Evolutionary conservation across 1,140 invertebrate species (phyloP), one percentile per base, ranked within the genome.

Genomic region (Rhynchophorus ferrugineus): DNA sequence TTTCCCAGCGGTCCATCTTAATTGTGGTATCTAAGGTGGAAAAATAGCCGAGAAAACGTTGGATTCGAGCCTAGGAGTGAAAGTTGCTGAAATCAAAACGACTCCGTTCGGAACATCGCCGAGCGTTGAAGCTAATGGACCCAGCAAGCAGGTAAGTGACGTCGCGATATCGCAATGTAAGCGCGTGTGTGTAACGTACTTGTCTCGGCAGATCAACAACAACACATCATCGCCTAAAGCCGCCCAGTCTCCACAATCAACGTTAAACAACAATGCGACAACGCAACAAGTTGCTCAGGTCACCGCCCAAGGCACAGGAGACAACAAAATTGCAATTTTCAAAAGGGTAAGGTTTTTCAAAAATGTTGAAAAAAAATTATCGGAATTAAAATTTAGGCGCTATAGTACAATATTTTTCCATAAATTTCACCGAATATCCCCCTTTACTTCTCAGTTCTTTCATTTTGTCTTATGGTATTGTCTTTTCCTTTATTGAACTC

Each of bases 311-410:
- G 68, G 24, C 62, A 71, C 35, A 9, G 58, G 68, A 14, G 75
- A 76, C n/a, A 70, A 69, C 44, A 74, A 66, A 62, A 68, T 73
- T 42, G 70, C 74, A 57, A 61, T 81, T 55, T 79, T 80, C 61
- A 81, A 80, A 64, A 78, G 79, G 71, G 79, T 79, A 69, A 62
- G 61, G 59, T 20, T 58, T n/a, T n/a, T n/a, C n/a, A n/a, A n/a
- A n/a, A n/a, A n/a, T n/a, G n/a, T n/a, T n/a, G n/a, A n/a, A n/a
- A n/a, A n/a, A n/a, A n/a, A n/a, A n/a, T n/a, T n/a, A n/a, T n/a
- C n/a, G n/a, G n/a, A n/a, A n/a, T n/a, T n/a, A n/a, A n/a, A n/a
- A n/a, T n/a, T n/a, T n/a, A n/a, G n/a, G n/a, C n/a, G n/a, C n/a
- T n/a, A n/a, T n/a, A n/a, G n/a, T n/a, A n/a, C n/a, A n/a, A n/a